Base-by-base conservation (phyloP, 1,140 invertebrate genomes). In the Ceratosolen solmsi region DNA sequence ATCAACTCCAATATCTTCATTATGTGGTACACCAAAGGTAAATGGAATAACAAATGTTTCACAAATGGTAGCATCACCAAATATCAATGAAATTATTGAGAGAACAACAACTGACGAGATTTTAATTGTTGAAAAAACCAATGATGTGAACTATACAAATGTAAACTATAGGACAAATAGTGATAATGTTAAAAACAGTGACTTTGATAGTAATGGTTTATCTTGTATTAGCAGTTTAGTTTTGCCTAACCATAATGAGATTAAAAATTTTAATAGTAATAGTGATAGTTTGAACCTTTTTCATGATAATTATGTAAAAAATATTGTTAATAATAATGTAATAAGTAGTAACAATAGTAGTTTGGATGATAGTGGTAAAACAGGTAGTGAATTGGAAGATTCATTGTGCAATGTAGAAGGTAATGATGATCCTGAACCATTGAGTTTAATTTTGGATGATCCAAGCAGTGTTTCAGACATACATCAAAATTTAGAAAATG, bases 401-500 rank as follows among this genome's bases (percentile, higher is more conserved):
- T 88, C 86, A 0, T 82, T 83, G 1, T 87, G 88, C 46, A 86
- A 86, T 85, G 78, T 87, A 20, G 88, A 89, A 27, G 56, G 65
- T 15, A 86, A 85, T 46, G 85, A 90, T 54, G 87, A 90, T 41
- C 49, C 85, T 15, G 89, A 90, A 75, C 88, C 89, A 11, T 74
- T 89, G 51, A 89, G 88, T 80, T 58, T 90, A 20, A 87, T 89
- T 78, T 79, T 90, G 22, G 89, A 88, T 56, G 89, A 90, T 86
- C 89, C 87, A 2, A 83, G 84, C 9, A 84, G 79, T 51, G 78
- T 84, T 38, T 82, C 84, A 17, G 87, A 89, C 9, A 65, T 79
- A 7, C 75, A 82, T 8, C 87, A 85, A 38, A 85, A 88, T 38
- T 33, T 90, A 58, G 89, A 92, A 15, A 87, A 92, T 84, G 90